Evolutionary conservation across 2,888 invertebrate species (phyloP).

Genomic region (Pseudoips prasinana): DNA sequence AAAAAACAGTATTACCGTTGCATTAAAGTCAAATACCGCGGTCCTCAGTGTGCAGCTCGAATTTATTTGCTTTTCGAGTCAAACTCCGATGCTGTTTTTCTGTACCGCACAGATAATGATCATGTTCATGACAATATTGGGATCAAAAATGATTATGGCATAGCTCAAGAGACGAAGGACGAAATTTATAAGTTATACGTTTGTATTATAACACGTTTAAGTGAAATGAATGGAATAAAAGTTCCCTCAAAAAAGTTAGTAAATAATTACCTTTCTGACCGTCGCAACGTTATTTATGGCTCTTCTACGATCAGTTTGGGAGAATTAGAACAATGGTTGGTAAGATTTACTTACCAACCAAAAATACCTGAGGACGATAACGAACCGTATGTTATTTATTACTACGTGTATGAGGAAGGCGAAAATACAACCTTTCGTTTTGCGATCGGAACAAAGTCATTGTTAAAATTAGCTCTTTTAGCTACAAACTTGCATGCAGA

Average conservation of each 20-base stretch:
- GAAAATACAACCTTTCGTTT: constrained; percentile 2
- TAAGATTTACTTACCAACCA: too few relatives aligned
- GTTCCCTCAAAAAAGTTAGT: constrained; percentile 1
- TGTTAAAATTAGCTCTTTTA: constrained; percentile 1
- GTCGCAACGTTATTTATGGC: neutral
- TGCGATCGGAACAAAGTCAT: constrained; percentile 1
- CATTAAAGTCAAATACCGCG: too few relatives aligned
- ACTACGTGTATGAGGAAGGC: neutral
- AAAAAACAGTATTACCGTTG: too few relatives aligned
- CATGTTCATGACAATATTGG: constrained; percentile 1
- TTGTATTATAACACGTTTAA: too few relatives aligned
- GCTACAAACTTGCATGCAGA: constrained; percentile 1
- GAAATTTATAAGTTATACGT: too few relatives aligned
- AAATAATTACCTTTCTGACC: constrained; percentile 2
- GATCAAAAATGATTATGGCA: constrained; percentile 1
- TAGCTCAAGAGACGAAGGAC: too few relatives aligned
- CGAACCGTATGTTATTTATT: neutral
- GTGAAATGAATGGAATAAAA: neutral
- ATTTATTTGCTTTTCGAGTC: constrained; percentile 2
- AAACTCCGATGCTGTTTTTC: constrained; percentile 1
- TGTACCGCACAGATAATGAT: constrained; percentile 1
- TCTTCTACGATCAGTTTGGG: too few relatives aligned
- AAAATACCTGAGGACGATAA: too few relatives aligned
- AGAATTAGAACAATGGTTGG: too few relatives aligned
- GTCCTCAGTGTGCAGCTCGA: neutral